Conservation (phyloP, 92 coral and sea anemone species). For the Meandrina meandrites region DNA sequence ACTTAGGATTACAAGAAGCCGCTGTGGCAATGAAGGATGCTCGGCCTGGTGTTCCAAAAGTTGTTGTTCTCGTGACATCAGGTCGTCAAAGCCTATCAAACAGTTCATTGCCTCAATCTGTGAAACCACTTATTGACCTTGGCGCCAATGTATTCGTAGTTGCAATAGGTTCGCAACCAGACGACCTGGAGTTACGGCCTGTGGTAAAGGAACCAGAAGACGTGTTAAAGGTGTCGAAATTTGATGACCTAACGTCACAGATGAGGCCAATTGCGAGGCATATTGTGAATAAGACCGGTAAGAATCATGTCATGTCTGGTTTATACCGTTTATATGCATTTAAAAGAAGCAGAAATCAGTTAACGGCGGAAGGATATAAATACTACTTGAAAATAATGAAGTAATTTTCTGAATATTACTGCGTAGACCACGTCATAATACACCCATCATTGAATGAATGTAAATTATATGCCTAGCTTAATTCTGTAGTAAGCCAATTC, state of each 20-base stretch:
- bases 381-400: no score
- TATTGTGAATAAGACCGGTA: constrained; percentile 29
- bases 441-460: no score
- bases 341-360: neutral
- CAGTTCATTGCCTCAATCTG: neutral
- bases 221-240: constrained; percentile 29
- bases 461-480: no score
- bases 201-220: constrained; percentile 38
- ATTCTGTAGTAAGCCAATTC: no score
- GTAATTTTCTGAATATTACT: no score
- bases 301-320: neutral
- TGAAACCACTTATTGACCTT: neutral
- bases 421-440: no score
- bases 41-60: constrained; percentile 29
- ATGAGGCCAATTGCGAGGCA: constrained; percentile 27
- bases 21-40: constrained; percentile 32
- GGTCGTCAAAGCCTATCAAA: constrained; percentile 36
- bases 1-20: constrained; percentile 40
- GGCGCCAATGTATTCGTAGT: constrained; percentile 70
- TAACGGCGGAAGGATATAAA: neutral
- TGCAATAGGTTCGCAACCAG: constrained; percentile 54
- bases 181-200: constrained; percentile 44
- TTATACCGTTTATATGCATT: neutral
- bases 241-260: constrained; percentile 2
- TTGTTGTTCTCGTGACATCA: constrained; percentile 56